Evolutionary conservation across 2,797 vertebrate genomes (phyloP).

Genomic region (Gymnodraco acuticeps): DNA sequence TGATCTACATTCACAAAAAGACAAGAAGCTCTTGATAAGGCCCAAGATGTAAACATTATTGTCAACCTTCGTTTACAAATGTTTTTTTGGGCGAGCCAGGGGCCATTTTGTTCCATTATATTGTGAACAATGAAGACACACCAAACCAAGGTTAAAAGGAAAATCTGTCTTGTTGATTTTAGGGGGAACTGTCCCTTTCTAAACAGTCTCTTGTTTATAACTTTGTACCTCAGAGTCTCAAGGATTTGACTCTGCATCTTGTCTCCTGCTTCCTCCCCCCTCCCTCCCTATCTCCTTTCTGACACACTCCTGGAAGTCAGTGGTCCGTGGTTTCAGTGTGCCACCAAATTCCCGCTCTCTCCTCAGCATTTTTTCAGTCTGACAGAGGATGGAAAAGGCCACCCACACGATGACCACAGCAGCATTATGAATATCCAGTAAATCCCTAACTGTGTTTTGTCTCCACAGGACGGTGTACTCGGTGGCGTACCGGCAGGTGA

Average conservation of each 20-base stretch:
- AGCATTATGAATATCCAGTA: slow-evolving; percentile 12
- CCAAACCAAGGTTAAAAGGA: no score
- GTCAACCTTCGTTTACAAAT: no score
- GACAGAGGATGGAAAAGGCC: slow-evolving; percentile 32
- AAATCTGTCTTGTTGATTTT: no score
- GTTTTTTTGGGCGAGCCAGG: no score
- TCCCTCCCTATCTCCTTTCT: slow-evolving; percentile 28
- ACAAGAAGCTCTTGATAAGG: no score
- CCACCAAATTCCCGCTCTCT: slow-evolving; percentile 22
- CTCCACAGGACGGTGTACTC: slow-evolving; percentile 89
- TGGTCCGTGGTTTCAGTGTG: slow-evolving; percentile 30
- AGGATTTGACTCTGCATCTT: slow-evolving; percentile 25
- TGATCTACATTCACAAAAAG: no score
- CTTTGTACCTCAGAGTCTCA: slow-evolving; percentile 18
- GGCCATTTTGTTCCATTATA: no score
- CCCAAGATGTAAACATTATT: no score
- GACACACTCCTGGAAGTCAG: slow-evolving; percentile 47
- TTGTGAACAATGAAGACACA: no score
- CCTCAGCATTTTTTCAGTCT: slow-evolving; percentile 21
- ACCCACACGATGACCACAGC: slow-evolving; percentile 18
- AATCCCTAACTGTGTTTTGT: slow-evolving; percentile 18
- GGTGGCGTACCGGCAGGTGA: slow-evolving; percentile 87
- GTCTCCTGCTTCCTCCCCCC: slow-evolving; percentile 9
- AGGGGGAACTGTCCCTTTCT: no score
- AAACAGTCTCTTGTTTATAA: slow-evolving; percentile 8